Percentiles rank a stretch among this genome's conserved stretches.
These are phyloP conservation scores for Oryzias woworae DNA, from an alignment of 2,113 vertebrate species.

Conservation along the genomic window DNA sequence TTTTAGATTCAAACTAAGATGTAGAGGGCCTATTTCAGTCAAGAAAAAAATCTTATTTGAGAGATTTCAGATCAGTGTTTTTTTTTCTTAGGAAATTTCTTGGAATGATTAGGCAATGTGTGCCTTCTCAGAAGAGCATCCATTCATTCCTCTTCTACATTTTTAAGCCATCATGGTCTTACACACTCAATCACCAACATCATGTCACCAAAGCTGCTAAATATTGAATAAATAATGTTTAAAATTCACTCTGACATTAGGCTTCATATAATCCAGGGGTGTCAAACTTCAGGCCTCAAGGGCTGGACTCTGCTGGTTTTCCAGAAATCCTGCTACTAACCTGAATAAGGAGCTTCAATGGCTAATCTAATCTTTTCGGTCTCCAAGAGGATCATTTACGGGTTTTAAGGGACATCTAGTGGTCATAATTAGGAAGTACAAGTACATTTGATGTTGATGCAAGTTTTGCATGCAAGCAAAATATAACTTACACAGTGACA, in stretches of 20 bases:
- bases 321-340: too few relatives aligned
- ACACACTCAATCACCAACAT: neutral
- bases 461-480: too few relatives aligned
- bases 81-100: too few relatives aligned
- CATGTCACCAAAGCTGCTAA: too few relatives aligned
- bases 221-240: neutral
- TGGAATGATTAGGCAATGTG: neutral
- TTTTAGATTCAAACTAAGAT: too few relatives aligned
- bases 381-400: neutral
- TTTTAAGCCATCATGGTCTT: neutral
- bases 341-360: too few relatives aligned
- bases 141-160: neutral
- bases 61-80: neutral
- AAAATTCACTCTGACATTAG: neutral
- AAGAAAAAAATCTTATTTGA: neutral
- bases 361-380: neutral
- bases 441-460: too few relatives aligned
- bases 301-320: too few relatives aligned
- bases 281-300: too few relatives aligned
- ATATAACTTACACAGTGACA: too few relatives aligned
- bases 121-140: neutral
- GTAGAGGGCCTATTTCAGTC: too few relatives aligned
- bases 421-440: slow-evolving; percentile 15
- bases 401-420: slow-evolving; percentile 46
- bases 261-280: neutral